A percentile compares a stretch with the other conserved stretches of the same genome.
Evolutionary conservation across 1,140 invertebrate genomes (phyloP).

Genomic region (Brachionus paranguensis): DNA sequence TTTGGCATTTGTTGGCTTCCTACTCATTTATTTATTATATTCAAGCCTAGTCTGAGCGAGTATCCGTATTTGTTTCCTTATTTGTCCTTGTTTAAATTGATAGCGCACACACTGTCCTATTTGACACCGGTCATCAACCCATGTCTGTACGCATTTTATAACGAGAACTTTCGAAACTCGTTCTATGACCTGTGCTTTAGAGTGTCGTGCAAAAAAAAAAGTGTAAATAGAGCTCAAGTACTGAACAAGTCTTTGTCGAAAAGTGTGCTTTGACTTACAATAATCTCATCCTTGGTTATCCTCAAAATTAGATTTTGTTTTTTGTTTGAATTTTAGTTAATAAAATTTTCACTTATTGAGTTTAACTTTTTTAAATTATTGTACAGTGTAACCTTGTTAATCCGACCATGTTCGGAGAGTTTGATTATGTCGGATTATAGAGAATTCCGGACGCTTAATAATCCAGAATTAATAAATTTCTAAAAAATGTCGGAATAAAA

Average conservation of each 20-base stretch:
- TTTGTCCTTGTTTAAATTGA: slow-evolving; percentile 26
- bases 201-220: background rate
- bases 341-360: no score
- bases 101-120: slow-evolving; percentile 34
- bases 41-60: background rate
- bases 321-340: background rate
- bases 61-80: background rate
- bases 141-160: slow-evolving; percentile 38
- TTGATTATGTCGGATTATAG: no score
- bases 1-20: slow-evolving; percentile 39
- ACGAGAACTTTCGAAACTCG: slow-evolving; percentile 21
- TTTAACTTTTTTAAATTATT: no score
- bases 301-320: background rate
- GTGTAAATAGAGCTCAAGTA: background rate
- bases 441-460: no score
- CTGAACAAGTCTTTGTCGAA: background rate
- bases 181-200: background rate
- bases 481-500: no score
- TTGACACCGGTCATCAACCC: slow-evolving; percentile 34
- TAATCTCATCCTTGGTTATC: background rate
- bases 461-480: no score
- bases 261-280: background rate
- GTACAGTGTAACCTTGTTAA: no score
- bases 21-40: slow-evolving; percentile 30
- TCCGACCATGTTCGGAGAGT: no score